Conservation (phyloP, 2,888 invertebrate species). For the Cephus runcator region DNA sequence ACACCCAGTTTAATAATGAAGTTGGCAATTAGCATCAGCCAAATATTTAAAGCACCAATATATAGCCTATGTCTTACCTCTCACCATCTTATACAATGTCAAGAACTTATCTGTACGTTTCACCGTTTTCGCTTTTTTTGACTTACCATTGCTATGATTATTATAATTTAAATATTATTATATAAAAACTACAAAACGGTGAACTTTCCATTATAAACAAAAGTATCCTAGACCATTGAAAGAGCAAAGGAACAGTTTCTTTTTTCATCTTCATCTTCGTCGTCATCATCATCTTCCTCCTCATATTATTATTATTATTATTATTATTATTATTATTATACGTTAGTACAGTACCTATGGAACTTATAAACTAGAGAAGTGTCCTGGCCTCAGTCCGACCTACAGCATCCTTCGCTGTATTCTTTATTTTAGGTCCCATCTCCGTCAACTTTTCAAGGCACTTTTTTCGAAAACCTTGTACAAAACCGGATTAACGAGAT, state of each 20-base stretch:
- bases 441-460: conserved; percentile 34
- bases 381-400: conserved; percentile 51
- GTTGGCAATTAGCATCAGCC: conserved; percentile 8
- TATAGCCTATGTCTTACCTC: conserved; percentile 24
- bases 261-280: not conserved
- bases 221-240: conserved; percentile 20
- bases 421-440: conserved; percentile 47
- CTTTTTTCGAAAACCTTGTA: conserved; percentile 27
- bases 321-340: conserved; percentile 11
- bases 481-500: conserved; percentile 9
- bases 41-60: conserved; percentile 28
- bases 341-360: conserved; percentile 44
- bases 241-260: conserved; percentile 24
- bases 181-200: conserved; percentile 25
- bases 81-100: conserved; percentile 25
- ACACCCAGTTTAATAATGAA: conserved; percentile 12
- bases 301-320: no score
- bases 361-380: conserved; percentile 57
- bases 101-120: conserved; percentile 20
- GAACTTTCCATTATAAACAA: conserved; percentile 26
- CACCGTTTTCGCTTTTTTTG: conserved; percentile 4
- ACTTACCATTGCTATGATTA: conserved; percentile 21
- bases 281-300: no score
- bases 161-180: conserved; percentile 22
- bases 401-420: conserved; percentile 40